A percentile compares a stretch with the other conserved stretches of the same genome.
These are phyloP conservation scores for Mythimna pallens DNA, from an alignment of 2,888 invertebrate genomes.

Conservation along the genomic window DNA sequence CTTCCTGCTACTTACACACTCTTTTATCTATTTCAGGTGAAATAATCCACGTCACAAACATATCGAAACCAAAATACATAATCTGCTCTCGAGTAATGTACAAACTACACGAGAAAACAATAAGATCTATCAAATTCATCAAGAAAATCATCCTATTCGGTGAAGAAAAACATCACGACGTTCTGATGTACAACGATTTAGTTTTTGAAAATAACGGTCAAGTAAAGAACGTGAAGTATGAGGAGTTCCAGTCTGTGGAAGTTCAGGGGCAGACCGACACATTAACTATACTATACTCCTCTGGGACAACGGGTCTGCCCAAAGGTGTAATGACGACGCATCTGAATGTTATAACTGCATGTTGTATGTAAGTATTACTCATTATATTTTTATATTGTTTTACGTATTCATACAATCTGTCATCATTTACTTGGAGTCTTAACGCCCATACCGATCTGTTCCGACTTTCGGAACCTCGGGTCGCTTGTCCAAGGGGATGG, in stretches of 20 bases:
- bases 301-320: conserved; percentile 84
- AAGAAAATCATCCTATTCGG: conserved; percentile 78
- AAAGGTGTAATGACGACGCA: conserved; percentile 84
- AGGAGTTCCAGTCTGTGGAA: conserved; percentile 74
- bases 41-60: conserved; percentile 75
- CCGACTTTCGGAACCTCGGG: too few species aligned
- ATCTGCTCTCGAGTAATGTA: conserved; percentile 77
- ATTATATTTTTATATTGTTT: neutral
- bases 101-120: conserved; percentile 69
- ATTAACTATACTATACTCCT: conserved; percentile 80
- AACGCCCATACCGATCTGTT: too few species aligned
- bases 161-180: conserved; percentile 63
- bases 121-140: conserved; percentile 66
- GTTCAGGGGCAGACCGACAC: conserved; percentile 76
- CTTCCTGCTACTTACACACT: neutral
- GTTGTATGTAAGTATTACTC: conserved; percentile 72
- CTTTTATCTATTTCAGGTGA: conserved; percentile 76
- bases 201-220: conserved; percentile 63
- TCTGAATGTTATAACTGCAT: conserved; percentile 71
- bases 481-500: too few species aligned
- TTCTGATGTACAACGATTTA: conserved; percentile 73
- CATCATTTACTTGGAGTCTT: too few species aligned
- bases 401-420: too few species aligned
- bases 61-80: conserved; percentile 78
- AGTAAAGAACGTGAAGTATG: conserved; percentile 69